phyloP scores from a whole-genome alignment of 2,113 vertebrate genomes.

The Phalacrocorax brasilianus region DNA sequence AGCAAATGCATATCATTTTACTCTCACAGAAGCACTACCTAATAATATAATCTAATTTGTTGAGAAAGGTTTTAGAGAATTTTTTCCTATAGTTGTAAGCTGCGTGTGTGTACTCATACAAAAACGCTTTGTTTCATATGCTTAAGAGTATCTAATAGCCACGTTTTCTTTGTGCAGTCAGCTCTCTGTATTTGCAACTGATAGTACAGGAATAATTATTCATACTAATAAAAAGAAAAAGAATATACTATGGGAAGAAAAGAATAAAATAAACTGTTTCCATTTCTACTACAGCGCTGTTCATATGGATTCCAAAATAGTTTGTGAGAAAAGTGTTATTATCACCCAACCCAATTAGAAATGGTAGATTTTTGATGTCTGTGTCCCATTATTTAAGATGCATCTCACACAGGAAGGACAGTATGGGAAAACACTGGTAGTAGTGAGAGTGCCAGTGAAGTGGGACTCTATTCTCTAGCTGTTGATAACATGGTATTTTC shows the following conservation, averaged over 20 bases:
- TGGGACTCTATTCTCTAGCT: background rate
- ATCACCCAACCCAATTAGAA: background rate
- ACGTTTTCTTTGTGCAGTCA: background rate
- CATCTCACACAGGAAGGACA: background rate
- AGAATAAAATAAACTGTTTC: background rate
- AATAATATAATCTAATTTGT: background rate
- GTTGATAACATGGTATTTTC: background rate
- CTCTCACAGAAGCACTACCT: background rate
- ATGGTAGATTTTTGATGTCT: background rate
- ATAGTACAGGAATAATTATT: background rate
- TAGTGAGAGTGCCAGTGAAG: background rate
- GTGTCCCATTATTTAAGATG: background rate
- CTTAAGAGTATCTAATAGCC: background rate
- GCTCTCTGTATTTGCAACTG: background rate
- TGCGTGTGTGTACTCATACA: rapidly evolving
- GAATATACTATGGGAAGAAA: background rate
- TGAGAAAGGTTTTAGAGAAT: background rate
- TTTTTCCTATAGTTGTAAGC: background rate
- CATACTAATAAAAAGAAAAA: background rate
- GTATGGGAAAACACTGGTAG: background rate
- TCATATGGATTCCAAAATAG: background rate
- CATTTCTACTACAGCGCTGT: background rate
- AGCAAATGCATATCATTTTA: background rate
- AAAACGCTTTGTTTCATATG: background rate
- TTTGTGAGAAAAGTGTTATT: background rate